Base-by-base conservation (phyloP, 2,113 vertebrate genomes). In the Meriones unguiculatus region DNA sequence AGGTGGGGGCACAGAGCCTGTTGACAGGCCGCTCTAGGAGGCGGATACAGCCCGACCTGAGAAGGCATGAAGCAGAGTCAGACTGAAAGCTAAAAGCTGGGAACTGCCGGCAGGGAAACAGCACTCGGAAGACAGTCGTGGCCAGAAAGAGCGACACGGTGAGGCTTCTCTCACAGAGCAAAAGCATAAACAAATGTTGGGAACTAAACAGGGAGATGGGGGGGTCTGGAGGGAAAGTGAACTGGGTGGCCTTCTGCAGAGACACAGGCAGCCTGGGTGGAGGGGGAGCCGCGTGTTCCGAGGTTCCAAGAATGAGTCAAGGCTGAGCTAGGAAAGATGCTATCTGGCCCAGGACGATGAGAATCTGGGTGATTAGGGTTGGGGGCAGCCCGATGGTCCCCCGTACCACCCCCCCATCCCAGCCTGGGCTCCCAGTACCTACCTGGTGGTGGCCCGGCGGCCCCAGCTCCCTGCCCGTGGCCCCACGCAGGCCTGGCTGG, bases 381-480 rank as follows among this genome's bases (percentile, higher is more conserved):
- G n/a, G 85, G 54, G 20, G 38, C 6, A 1, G 32, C 12, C 0
- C 0, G 24, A 57, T 4, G 90, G 64, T 24, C 86, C 62, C n/a
- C 0, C 86, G 41, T 50, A 11, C 86, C 4, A 0, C 87, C 4
- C 11, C 89, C 82, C 20, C 38, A 3, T 32, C 14, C 81, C 57
- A 0, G 6, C 35, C 90, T 2, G 2, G 41, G 67, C 65, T 84
- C 90, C 80, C n/a, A 32, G 1, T 13, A 87, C 35, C 0, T 94
- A 96, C 97, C 96, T 95, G 94, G 73, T 0, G 32, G 95, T 20
- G 35, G 95, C 89, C 95, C 72, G 0, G 5, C 22, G 13, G 95
- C 95, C 95, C 96, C 97, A 84, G 97, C 95, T 97, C 82, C 91
- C 85, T 41, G 75, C 92, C 7, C 5, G 87, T 84, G 46, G 93